These are phyloP conservation scores for Odontesthes bonariensis DNA, from an alignment of 2,113 vertebrate genomes.

Conservation along the genomic window DNA sequence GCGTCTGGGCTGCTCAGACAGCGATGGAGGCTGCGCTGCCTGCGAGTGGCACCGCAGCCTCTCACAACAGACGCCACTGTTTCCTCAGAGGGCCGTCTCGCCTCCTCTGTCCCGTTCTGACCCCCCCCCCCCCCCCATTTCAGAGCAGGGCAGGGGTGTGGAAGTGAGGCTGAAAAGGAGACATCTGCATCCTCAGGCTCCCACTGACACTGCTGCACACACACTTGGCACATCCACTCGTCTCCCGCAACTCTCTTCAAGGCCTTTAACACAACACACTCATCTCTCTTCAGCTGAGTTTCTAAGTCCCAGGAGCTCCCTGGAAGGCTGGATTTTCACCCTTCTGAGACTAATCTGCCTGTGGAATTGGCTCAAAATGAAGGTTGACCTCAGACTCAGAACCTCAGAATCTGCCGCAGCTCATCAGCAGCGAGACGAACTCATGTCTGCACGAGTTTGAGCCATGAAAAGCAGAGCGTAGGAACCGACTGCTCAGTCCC, in stretches of 20 bases:
- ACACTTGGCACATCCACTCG: slow-evolving; percentile 21
- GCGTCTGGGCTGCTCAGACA: slow-evolving; percentile 23
- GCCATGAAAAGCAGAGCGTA: no score
- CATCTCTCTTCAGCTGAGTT: neutral
- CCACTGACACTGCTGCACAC: slow-evolving; percentile 32
- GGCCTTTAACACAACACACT: neutral
- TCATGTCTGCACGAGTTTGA: neutral
- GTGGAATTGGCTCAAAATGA: neutral
- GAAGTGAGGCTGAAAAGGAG: slow-evolving; percentile 78
- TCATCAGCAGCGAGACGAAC: no score
- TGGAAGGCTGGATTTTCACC: neutral
- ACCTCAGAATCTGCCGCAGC: neutral
- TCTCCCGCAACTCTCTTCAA: slow-evolving; percentile 10
- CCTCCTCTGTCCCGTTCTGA: slow-evolving; percentile 19
- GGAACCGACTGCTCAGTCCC: no score
- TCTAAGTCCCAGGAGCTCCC: neutral
- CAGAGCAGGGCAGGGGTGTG: slow-evolving; percentile 26
- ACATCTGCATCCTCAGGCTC: slow-evolving; percentile 79
- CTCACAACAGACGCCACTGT: slow-evolving; percentile 83
- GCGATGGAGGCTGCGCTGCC: slow-evolving; percentile 42
- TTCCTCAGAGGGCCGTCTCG: slow-evolving; percentile 31
- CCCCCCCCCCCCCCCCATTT: slow-evolving; percentile 12
- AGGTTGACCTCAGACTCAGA: neutral
- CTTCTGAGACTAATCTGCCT: neutral
- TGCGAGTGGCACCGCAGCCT: slow-evolving; percentile 60